Percentiles rank a stretch among this genome's conserved stretches.
Evolutionary conservation across 1,140 invertebrate genomes (phyloP).

Genomic region (Cherax destructor): DNA sequence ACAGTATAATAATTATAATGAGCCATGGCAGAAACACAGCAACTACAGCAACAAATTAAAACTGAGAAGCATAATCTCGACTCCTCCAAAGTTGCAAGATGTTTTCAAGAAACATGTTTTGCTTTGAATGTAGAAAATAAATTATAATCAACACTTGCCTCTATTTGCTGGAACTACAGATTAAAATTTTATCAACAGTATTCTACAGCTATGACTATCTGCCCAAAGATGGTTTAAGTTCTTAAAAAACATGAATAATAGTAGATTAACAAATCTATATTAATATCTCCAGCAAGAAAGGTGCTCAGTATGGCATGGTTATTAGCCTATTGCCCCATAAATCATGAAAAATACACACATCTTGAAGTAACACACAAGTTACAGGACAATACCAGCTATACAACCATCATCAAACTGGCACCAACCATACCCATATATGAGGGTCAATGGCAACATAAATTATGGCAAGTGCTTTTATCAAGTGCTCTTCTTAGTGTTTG

Average conservation of each 20-base stretch:
- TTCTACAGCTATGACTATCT: neutral
- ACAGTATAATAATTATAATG: neutral
- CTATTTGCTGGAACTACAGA: neutral
- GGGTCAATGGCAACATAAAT: conserved; percentile 5
- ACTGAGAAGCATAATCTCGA: neutral
- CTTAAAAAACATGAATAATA: neutral
- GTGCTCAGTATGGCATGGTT: conserved; percentile 33
- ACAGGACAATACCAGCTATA: conserved; percentile 35
- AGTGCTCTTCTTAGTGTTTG: neutral
- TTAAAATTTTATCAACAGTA: neutral
- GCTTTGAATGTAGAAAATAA: neutral
- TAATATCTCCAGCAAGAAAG: neutral
- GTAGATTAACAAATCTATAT: neutral
- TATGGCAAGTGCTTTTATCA: neutral
- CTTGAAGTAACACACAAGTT: neutral
- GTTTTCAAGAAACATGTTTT: neutral
- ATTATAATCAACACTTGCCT: neutral
- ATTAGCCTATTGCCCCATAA: conserved; percentile 38
- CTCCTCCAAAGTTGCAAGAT: neutral
- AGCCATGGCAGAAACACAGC: neutral
- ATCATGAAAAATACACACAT: neutral
- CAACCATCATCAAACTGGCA: conserved; percentile 32
- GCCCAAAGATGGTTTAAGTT: neutral
- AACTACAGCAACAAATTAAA: neutral
- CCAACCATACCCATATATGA: neutral